A percentile compares a stretch with the other conserved stretches of the same genome.
phyloP scores from a whole-genome alignment of 1,140 invertebrate genomes.

The Muscidifurax raptorellus region DNA sequence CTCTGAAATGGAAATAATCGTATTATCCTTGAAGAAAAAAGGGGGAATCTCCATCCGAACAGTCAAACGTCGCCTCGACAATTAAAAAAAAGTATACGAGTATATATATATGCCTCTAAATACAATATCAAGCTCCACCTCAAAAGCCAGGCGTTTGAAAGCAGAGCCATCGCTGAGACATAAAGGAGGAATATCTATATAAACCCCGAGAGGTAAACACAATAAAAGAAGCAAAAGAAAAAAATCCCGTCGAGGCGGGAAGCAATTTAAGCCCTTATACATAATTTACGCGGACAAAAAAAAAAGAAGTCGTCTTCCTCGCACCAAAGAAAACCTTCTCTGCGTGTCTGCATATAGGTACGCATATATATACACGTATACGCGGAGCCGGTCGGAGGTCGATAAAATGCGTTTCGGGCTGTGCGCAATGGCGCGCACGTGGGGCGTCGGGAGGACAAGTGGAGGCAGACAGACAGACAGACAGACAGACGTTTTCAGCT shows the following conservation, averaged over 20 bases:
- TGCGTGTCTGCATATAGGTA: not conserved
- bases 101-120: too few relatives aligned
- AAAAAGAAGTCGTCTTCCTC: not conserved
- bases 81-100: not conserved
- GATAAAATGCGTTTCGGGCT: slow-evolving; percentile 42
- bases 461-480: slow-evolving; percentile 32
- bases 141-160: not conserved
- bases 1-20: too few relatives aligned
- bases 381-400: slow-evolving; percentile 24
- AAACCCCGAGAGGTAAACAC: not conserved
- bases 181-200: not conserved
- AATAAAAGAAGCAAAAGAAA: not conserved
- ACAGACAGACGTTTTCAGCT: slow-evolving; percentile 59
- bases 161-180: not conserved
- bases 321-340: not conserved
- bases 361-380: not conserved
- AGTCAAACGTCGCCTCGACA: not conserved
- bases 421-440: slow-evolving; percentile 30
- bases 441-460: slow-evolving; percentile 2
- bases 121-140: too few relatives aligned
- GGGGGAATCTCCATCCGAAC: not conserved
- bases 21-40: not conserved
- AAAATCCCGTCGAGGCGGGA: not conserved
- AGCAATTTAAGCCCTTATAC: slow-evolving; percentile 29
- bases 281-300: slow-evolving; percentile 36